A percentile compares a stretch with the other conserved stretches of the same genome.
Evolutionary conservation across 2,888 invertebrate genomes (phyloP).

Genomic region (Heteromurus nitidus): DNA sequence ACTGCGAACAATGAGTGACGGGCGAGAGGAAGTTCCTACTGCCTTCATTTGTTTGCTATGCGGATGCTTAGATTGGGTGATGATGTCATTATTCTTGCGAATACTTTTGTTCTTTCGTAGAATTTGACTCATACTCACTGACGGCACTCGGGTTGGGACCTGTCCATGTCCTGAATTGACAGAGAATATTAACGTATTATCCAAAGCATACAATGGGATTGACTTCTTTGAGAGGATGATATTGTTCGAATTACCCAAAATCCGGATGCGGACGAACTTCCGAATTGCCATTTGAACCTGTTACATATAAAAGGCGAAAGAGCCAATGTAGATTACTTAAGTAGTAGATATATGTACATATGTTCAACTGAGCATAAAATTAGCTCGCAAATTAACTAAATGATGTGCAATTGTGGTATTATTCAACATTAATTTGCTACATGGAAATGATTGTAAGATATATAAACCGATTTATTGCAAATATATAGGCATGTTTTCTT

Average conservation of each 20-base stretch:
- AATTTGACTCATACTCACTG: constrained; percentile 20
- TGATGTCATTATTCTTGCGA: background rate
- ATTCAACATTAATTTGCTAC: too few relatives aligned
- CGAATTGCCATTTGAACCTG: constrained; percentile 70
- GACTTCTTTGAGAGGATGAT: constrained; percentile 32
- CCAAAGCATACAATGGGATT: constrained; percentile 39
- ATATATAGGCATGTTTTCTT: too few relatives aligned
- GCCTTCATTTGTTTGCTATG: background rate
- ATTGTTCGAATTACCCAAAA: constrained; percentile 53
- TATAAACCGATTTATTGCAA: too few relatives aligned
- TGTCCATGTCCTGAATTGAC: constrained; percentile 25
- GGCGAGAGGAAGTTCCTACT: background rate
- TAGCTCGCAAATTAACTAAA: too few relatives aligned
- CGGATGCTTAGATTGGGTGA: background rate
- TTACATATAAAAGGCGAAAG: too few relatives aligned
- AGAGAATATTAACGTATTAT: constrained; percentile 36
- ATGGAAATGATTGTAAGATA: too few relatives aligned
- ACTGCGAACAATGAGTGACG: constrained; percentile 47
- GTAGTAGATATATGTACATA: background rate
- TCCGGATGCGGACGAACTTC: constrained; percentile 66
- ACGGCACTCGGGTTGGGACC: constrained; percentile 1
- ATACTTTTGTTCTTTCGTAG: constrained; percentile 3
- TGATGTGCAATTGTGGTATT: too few relatives aligned
- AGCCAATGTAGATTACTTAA: too few relatives aligned
- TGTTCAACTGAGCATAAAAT: background rate